A percentile compares a stretch with the other conserved stretches of the same genome.
These are phyloP conservation scores for Hoplodrina ambigua DNA, from an alignment of 2,888 invertebrate genomes.

Conservation along the genomic window DNA sequence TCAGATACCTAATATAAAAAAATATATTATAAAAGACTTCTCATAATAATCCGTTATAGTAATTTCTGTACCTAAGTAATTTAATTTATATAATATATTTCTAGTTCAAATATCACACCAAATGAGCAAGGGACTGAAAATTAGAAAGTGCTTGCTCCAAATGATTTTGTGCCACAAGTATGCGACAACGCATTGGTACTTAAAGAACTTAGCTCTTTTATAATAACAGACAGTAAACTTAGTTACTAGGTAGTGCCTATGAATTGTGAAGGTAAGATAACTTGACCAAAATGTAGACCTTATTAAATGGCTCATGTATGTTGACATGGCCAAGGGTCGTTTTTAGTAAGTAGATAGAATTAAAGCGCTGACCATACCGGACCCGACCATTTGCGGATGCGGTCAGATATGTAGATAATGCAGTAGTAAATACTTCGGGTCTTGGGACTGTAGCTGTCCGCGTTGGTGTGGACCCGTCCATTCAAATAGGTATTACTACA, in stretches of 20 bases:
- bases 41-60: constrained; percentile 12
- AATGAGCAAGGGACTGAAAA: constrained; percentile 27
- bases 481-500: no score
- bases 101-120: constrained; percentile 49
- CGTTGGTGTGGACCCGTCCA: no score
- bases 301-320: constrained; percentile 27
- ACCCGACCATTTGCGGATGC: background rate
- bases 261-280: constrained; percentile 42
- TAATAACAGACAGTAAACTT: constrained; percentile 6
- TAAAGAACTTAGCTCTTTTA: constrained; percentile 49
- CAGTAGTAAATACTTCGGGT: no score
- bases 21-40: background rate
- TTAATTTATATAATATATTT: constrained; percentile 11
- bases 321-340: constrained; percentile 11
- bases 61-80: constrained; percentile 3
- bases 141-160: constrained; percentile 24
- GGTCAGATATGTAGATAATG: no score
- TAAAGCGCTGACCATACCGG: background rate
- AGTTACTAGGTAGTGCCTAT: constrained; percentile 20
- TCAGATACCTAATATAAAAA: background rate
- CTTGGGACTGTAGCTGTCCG: no score
- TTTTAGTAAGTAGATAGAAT: constrained; percentile 21
- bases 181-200: constrained; percentile 58
- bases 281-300: constrained; percentile 41
- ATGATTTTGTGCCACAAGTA: constrained; percentile 50